These are phyloP conservation scores for Quadriops clusia DNA, from an alignment of 2,888 invertebrate species.

Conservation along the genomic window DNA sequence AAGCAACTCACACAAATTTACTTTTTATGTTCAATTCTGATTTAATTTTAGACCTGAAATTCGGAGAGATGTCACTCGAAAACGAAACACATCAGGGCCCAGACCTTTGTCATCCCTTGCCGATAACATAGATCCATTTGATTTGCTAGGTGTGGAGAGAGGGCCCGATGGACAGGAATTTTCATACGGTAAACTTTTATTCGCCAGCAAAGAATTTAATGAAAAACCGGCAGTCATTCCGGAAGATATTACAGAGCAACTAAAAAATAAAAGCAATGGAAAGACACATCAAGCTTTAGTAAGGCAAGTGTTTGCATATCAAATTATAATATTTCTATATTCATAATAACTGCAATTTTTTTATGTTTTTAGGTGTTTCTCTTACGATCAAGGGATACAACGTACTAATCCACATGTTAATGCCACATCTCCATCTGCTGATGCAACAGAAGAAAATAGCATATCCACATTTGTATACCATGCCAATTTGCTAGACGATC, in stretches of 20 bases:
- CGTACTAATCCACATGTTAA: conserved; percentile 40
- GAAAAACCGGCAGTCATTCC: too few relatives aligned
- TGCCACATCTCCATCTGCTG: conserved; percentile 38
- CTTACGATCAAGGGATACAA: conserved; percentile 56
- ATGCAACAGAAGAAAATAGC: conserved; percentile 34
- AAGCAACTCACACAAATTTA: conserved; percentile 2
- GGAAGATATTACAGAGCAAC: too few relatives aligned
- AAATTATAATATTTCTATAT: not conserved
- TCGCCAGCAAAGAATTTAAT: too few relatives aligned
- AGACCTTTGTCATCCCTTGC: conserved; percentile 73
- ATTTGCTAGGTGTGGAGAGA: conserved; percentile 69
- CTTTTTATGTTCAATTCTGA: too few relatives aligned
- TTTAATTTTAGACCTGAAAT: conserved; percentile 44
- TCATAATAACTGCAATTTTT: too few relatives aligned
- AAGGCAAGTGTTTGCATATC: conserved; percentile 3
- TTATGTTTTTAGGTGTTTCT: conserved; percentile 51
- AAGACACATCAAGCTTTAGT: conserved; percentile 10
- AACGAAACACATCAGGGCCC: conserved; percentile 71
- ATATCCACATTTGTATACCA: conserved; percentile 47
- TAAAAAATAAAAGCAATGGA: too few relatives aligned
- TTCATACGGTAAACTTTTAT: conserved; percentile 2
- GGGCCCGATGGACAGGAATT: conserved; percentile 65
- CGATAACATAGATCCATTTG: conserved; percentile 76
- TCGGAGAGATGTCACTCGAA: conserved; percentile 60
- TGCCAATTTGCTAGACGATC: conserved; percentile 86